These are phyloP conservation scores for Drosophila eohydei DNA, from an alignment of 2,888 invertebrate genomes.

Conservation along the genomic window DNA sequence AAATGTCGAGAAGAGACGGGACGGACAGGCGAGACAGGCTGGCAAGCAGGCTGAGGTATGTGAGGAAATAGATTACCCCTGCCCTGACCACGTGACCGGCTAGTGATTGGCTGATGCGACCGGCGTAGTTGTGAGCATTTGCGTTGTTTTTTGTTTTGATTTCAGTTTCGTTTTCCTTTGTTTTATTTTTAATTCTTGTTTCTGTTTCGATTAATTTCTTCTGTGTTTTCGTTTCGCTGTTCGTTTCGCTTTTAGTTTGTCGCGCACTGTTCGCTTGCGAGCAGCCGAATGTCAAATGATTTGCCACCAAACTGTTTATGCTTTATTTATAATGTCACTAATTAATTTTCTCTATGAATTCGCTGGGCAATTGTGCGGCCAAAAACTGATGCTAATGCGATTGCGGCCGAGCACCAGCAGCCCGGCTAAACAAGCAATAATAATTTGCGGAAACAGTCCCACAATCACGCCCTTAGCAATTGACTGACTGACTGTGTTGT, in stretches of 20 bases:
- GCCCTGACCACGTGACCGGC: slow-evolving; percentile 61
- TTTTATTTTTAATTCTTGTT: slow-evolving; percentile 18
- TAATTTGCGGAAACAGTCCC: slow-evolving; percentile 75
- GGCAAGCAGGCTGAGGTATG: not conserved
- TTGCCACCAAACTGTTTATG: slow-evolving; percentile 69
- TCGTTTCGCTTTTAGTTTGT: slow-evolving; percentile 21
- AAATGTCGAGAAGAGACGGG: slow-evolving; percentile 4
- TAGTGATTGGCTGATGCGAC: slow-evolving; percentile 55
- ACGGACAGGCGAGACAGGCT: not conserved
- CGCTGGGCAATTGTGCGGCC: slow-evolving; percentile 43
- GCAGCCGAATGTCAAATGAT: slow-evolving; percentile 74
- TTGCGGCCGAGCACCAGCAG: slow-evolving; percentile 37
- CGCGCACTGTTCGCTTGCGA: slow-evolving; percentile 47
- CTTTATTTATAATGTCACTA: slow-evolving; percentile 75
- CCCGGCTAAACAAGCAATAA: slow-evolving; percentile 48
- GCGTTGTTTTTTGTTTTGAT: slow-evolving; percentile 44
- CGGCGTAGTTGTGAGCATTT: slow-evolving; percentile 41
- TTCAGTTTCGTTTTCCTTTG: slow-evolving; percentile 17
- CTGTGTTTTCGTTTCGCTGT: not conserved
- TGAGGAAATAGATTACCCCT: slow-evolving; percentile 11
- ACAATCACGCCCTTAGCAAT: slow-evolving; percentile 65
- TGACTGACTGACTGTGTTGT: slow-evolving; percentile 37
- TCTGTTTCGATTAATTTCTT: slow-evolving; percentile 13
- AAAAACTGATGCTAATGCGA: slow-evolving; percentile 70
- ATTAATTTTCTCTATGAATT: slow-evolving; percentile 68